Base-by-base conservation (phyloP, 2,888 invertebrate species). In the Adelognathus sp. region DNA sequence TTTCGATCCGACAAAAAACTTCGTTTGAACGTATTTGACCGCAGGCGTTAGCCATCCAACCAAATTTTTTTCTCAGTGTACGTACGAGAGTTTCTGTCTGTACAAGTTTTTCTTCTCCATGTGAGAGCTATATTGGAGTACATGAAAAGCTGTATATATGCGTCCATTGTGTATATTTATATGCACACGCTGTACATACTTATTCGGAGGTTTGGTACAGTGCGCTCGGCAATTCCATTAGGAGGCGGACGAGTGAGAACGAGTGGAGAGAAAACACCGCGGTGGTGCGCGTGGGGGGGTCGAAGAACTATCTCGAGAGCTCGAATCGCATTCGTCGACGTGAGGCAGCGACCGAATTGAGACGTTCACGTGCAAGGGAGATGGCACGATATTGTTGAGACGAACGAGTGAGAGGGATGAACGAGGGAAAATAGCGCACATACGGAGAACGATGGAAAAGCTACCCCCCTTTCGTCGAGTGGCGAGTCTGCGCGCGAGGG, bases 181-280 rank as follows among this genome's bases (percentile, higher is more conserved):
- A n/a, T n/a, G n/a, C n/a, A n/a, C n/a, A n/a, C n/a, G n/a, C n/a
- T 11, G 50, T 44, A 24, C 46, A 46, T 24, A 50, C 50, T 24
- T 11, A 6, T 24, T n/a, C 52, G 44, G 63, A 72, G 63, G 52
- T 72, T 63, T 27, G 76, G 66, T 79, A 71, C 61, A 67, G 76
- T 76, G 50, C n/a, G 80, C 80, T 74, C 61, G 79, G 84, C 88
- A 89, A 90, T 89, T 88, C 89, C 87, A 89, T 90, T 90, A 90
- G 86, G 82, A 86, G 86, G 82, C 83, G 86, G 85, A 84, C 83
- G 82, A 69, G 46, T 41, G 54, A 63, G 67, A 75, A 50, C 56
- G 39, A 29, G 27, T 24, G 61, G 63, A 66, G 71, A 72, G 61
- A 41, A 67, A 61, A n/a, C n/a, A n/a, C n/a, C n/a, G n/a, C n/a